A percentile compares a stretch with the other conserved stretches of the same genome.
Evolutionary conservation across 2,113 vertebrate genomes (phyloP).

Genomic region (Paedocypris sp.): DNA sequence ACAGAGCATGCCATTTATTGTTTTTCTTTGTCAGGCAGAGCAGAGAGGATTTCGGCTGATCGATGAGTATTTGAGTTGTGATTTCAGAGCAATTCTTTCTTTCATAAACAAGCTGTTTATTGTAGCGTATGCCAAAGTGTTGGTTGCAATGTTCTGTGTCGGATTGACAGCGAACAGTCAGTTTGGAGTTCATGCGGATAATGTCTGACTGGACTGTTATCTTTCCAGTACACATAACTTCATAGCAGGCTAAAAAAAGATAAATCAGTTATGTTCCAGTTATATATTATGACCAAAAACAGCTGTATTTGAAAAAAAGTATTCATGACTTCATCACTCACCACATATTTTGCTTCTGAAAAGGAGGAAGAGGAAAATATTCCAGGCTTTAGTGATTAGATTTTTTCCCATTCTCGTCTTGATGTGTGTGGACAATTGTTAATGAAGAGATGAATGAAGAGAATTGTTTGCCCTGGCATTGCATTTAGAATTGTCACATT

Average conservation of each 20-base stretch:
- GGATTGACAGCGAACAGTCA: conserved; percentile 50
- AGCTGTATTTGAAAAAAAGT: neutral
- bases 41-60: neutral
- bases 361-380: conserved; percentile 32
- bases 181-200: conserved; percentile 52
- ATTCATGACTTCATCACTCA: conserved; percentile 36
- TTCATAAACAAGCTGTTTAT: neutral
- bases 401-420: no score
- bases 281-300: neutral
- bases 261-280: neutral
- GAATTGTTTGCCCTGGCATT: no score
- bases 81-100: conserved; percentile 38
- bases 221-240: conserved; percentile 28
- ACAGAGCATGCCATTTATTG: neutral
- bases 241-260: conserved; percentile 4
- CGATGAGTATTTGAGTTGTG: conserved; percentile 38
- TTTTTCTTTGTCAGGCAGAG: conserved; percentile 31
- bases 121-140: conserved; percentile 26
- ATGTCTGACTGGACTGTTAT: conserved; percentile 43
- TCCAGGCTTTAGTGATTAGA: conserved; percentile 9
- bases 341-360: conserved; percentile 31
- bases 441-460: no score
- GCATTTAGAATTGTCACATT: no score
- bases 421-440: no score
- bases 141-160: conserved; percentile 10